phyloP scores from a whole-genome alignment of 2,113 vertebrate species.

The Pseudorhombus dupliciocellatus region DNA sequence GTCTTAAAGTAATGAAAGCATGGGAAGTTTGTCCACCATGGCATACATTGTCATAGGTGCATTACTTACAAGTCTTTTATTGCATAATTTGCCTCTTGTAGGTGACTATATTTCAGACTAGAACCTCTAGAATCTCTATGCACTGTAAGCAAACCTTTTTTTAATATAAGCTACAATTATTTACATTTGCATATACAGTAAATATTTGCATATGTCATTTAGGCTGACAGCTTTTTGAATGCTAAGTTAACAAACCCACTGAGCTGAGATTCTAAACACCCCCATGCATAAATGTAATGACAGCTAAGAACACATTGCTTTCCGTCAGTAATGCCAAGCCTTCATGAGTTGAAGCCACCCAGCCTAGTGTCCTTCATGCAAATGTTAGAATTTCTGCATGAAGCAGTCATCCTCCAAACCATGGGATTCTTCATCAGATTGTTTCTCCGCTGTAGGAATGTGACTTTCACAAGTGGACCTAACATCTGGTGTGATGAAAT shows the following conservation, averaged over 20 bases:
- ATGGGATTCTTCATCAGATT: background rate
- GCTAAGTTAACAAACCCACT: too few relatives aligned
- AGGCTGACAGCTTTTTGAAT: too few relatives aligned
- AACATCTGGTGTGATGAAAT: background rate
- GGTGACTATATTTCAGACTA: too few relatives aligned
- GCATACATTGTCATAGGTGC: too few relatives aligned
- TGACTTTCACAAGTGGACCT: background rate
- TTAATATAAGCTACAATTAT: too few relatives aligned
- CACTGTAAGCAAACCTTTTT: too few relatives aligned
- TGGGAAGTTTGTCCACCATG: background rate
- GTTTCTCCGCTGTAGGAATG: background rate
- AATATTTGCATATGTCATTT: too few relatives aligned
- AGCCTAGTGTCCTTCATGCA: background rate
- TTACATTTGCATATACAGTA: too few relatives aligned
- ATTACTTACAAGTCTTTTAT: too few relatives aligned
- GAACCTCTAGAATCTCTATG: too few relatives aligned
- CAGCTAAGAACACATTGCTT: background rate
- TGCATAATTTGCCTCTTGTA: too few relatives aligned
- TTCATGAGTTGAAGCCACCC: background rate
- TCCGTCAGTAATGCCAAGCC: background rate
- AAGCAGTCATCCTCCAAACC: background rate
- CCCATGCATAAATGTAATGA: background rate
- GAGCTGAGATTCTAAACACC: too few relatives aligned
- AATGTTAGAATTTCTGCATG: background rate
- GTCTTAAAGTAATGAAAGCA: background rate